Evolutionary conservation across 1,140 invertebrate genomes (phyloP).

Genomic region (Sycophaga agraensis): DNA sequence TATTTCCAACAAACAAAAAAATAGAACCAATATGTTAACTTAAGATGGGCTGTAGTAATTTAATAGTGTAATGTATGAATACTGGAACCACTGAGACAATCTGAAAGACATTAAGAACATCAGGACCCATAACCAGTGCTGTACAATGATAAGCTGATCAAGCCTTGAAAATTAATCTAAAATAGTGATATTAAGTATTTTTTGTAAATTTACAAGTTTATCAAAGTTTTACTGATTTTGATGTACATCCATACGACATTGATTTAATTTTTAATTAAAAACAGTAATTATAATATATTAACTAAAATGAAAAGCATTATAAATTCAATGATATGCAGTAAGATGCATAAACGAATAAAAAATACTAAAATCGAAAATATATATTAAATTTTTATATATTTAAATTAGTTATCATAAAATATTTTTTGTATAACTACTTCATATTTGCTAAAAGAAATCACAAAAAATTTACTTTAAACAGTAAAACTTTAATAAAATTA

Average conservation of each 20-base stretch:
- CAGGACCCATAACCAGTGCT: slow-evolving; percentile 52
- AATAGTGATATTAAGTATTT: slow-evolving; percentile 38
- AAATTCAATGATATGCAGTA: too few relatives aligned
- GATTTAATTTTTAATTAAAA: not conserved
- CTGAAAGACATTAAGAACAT: slow-evolving; percentile 50
- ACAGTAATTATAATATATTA: too few relatives aligned
- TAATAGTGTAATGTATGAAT: slow-evolving; percentile 20
- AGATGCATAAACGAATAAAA: too few relatives aligned
- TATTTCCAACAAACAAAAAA: slow-evolving; percentile 7
- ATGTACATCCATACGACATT: not conserved
- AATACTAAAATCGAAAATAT: too few relatives aligned
- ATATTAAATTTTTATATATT: not conserved
- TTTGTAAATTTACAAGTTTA: slow-evolving; percentile 17
- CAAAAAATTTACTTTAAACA: not conserved
- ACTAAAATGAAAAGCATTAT: too few relatives aligned
- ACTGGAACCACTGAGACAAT: slow-evolving; percentile 47
- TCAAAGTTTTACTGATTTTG: slow-evolving; percentile 35
- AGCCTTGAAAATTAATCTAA: slow-evolving; percentile 45
- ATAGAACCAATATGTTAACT: slow-evolving; percentile 10
- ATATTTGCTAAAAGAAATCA: not conserved
- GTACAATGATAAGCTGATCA: slow-evolving; percentile 50
- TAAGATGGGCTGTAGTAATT: slow-evolving; percentile 21
- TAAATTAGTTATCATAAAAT: not conserved
- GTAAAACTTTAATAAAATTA: slow-evolving; percentile 23
- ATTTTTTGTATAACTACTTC: not conserved